Evolutionary conservation across 23 tunicate genomes (phyloP), one percentile per base, ranked within the genome.

Genomic region (Corella eumyota): DNA sequence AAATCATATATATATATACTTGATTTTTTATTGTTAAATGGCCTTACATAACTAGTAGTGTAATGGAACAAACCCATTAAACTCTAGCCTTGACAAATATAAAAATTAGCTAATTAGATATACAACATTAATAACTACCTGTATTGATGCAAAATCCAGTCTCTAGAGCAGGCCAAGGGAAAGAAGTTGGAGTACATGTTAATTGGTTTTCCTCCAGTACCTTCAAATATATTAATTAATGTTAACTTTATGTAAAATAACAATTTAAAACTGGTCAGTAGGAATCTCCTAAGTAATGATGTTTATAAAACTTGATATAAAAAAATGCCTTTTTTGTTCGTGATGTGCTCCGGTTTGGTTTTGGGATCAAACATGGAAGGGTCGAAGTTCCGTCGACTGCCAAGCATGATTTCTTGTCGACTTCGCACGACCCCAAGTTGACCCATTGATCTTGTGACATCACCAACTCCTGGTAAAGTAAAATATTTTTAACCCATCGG

Each of bases 141-240:
- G 76, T 88, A 88, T 40, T 88, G 96, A 38, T 72, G 61, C 26
- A 88, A 40, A 52, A 57, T 55, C 96, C 96, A 88, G 36, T 72
- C 37, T 35, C 76, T 55, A 2, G 81, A 60, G 28, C 90, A 72
- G 36, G 32, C 49, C 48, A 88, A 67, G 24, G 70, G 67, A 36
- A 72, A 88, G 54, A 59, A 88, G 62, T 88, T 88, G 13, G 74
- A 46, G 25, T 36, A 11, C 23, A 81, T 56, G 9, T 28, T 45
- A 11, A 81, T 61, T 6, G 74, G 80, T 15, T 35, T 31, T 6
- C 91, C 91, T 0, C 44, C 69, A 23, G 32, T 32, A 30, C 90
- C 90, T 78, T 3, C 30, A 54, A 54, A 2, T 17, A 9, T 40
- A 9, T 40, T 40, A 40, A 11, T 9, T 15, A 9, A 15, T 11